phyloP scores from a whole-genome alignment of 1,140 invertebrate genomes.

The Polyergus mexicanus region DNA sequence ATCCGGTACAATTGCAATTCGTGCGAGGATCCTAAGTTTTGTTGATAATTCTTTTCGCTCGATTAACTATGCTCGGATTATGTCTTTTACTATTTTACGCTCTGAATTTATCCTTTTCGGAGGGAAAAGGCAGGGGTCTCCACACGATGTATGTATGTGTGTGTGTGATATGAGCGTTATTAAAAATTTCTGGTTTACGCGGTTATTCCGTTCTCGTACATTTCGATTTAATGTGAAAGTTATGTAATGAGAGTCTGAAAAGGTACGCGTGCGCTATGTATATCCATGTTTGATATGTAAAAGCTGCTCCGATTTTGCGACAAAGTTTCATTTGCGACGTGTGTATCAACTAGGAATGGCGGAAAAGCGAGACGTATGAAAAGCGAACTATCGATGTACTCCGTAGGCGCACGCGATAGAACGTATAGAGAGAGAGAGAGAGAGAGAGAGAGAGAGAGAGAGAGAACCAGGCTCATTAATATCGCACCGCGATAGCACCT shows the following conservation, averaged over 20 bases:
- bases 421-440: no score
- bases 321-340: conserved; percentile 28
- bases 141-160: not conserved
- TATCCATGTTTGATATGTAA: not conserved
- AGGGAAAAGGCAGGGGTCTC: no score
- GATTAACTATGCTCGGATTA: conserved; percentile 47
- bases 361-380: conserved; percentile 42
- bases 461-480: conserved; percentile 71
- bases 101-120: not conserved
- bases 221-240: conserved; percentile 1
- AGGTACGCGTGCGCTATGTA: not conserved
- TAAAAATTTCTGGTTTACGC: conserved; percentile 9
- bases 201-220: not conserved
- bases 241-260: conserved; percentile 26
- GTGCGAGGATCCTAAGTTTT: conserved; percentile 6
- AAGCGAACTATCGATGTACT: conserved; percentile 63
- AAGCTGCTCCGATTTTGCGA: not conserved
- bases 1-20: conserved; percentile 47
- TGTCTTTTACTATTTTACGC: not conserved
- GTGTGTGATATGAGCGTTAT: not conserved
- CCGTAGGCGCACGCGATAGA: conserved; percentile 66
- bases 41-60: conserved; percentile 38
- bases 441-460: no score
- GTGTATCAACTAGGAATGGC: not conserved
- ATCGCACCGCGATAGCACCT: conserved; percentile 71